Evolutionary conservation across 1,140 invertebrate species (phyloP).

Genomic region (Tetramorium simillimum): DNA sequence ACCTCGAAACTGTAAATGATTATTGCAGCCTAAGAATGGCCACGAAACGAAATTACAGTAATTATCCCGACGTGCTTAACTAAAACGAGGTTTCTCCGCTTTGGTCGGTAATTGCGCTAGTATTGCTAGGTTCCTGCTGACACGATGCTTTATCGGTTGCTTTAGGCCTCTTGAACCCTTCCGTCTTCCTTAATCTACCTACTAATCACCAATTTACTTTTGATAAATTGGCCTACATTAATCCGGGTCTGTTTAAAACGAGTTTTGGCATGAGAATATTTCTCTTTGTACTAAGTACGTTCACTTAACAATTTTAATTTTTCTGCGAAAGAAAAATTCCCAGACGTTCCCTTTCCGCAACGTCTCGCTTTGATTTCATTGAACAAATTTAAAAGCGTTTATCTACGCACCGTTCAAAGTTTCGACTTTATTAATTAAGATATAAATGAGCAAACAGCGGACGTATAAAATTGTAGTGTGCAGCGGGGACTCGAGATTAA

Average conservation of each 20-base stretch:
- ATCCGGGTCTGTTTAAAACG: neutral
- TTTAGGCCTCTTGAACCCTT: constrained; percentile 22
- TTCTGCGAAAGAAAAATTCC: no score
- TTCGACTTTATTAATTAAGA: constrained; percentile 25
- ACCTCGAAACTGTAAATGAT: constrained; percentile 51
- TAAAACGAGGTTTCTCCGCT: constrained; percentile 51
- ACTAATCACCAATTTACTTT: constrained; percentile 56
- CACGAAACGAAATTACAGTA: constrained; percentile 67
- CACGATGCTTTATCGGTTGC: constrained; percentile 58
- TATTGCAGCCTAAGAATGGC: constrained; percentile 42
- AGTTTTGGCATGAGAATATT: neutral
- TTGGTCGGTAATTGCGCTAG: constrained; percentile 34
- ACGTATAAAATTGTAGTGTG: neutral
- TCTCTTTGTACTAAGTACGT: neutral
- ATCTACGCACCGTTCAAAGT: neutral
- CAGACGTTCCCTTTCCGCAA: no score
- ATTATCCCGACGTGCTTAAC: constrained; percentile 60
- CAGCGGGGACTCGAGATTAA: constrained; percentile 8
- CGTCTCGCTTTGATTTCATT: neutral
- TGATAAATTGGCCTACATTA: constrained; percentile 61
- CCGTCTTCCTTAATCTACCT: constrained; percentile 27
- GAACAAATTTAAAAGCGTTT: neutral
- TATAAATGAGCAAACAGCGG: neutral
- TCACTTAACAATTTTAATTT: neutral
- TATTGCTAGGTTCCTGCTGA: constrained; percentile 57